A percentile compares a stretch with the other conserved stretches of the same genome.
These are phyloP conservation scores for Prunella himalayana DNA, from an alignment of 2,113 vertebrate genomes.

Conservation along the genomic window DNA sequence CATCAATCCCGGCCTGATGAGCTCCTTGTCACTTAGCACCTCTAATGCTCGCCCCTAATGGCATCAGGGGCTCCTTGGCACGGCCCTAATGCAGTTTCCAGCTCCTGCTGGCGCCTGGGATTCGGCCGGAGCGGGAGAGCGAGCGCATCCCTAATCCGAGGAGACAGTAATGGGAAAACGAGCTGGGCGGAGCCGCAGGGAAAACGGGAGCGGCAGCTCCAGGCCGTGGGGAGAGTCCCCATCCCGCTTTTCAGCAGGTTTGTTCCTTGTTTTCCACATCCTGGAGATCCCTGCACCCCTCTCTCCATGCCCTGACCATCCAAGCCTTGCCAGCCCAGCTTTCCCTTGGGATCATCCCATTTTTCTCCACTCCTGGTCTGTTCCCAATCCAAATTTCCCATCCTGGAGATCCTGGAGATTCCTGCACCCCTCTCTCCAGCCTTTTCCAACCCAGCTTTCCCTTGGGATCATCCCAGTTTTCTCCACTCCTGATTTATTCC, in stretches of 20 bases:
- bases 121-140: background rate
- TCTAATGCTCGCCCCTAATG: conserved; percentile 21
- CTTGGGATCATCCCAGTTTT: background rate
- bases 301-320: accelerated
- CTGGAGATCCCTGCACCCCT: accelerated
- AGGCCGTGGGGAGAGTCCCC: accelerated
- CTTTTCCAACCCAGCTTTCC: background rate
- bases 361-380: background rate
- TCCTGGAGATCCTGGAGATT: too few species aligned
- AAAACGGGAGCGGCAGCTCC: accelerated
- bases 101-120: conserved; percentile 40
- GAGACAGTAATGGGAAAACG: background rate
- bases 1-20: conserved; percentile 11
- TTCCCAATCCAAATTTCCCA: background rate
- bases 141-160: conserved; percentile 13
- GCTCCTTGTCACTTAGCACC: conserved; percentile 52
- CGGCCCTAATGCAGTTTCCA: conserved; percentile 48
- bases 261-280: accelerated
- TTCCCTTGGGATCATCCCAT: background rate
- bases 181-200: background rate
- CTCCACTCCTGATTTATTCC: background rate
- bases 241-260: accelerated
- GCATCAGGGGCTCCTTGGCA: background rate
- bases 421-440: accelerated
- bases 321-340: background rate